phyloP scores from a whole-genome alignment of 2,113 vertebrate species.

The Sterna hirundo region DNA sequence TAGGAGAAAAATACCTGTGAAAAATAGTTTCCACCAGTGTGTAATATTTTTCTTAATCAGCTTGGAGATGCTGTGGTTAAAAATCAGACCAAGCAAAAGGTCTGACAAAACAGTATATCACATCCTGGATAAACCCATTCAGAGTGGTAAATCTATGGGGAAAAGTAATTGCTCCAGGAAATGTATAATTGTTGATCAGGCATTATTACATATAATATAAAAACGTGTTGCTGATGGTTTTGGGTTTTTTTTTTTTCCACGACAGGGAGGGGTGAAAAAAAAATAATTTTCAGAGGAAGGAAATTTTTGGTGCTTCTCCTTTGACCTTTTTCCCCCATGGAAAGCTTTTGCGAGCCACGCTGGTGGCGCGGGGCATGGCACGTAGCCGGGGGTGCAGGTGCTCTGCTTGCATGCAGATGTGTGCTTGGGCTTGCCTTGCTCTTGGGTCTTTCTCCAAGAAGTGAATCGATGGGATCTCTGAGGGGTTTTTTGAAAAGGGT shows the following conservation, averaged over 20 bases:
- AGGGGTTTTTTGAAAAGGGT: neutral
- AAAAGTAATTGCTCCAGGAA: neutral
- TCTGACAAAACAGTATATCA: neutral
- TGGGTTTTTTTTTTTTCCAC: neutral
- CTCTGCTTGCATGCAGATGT: neutral
- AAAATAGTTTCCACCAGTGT: neutral
- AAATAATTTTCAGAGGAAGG: neutral
- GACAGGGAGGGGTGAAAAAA: no score
- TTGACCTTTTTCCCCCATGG: neutral
- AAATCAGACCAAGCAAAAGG: neutral
- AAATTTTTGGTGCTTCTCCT: neutral
- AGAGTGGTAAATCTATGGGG: neutral
- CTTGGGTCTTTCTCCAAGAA: neutral
- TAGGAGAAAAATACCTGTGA: neutral
- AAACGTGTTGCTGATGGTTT: neutral
- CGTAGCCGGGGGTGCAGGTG: neutral
- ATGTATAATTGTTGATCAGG: neutral
- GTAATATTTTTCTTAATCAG: neutral
- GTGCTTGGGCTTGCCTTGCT: neutral
- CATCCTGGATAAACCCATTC: neutral
- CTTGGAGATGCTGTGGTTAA: neutral
- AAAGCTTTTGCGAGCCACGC: neutral
- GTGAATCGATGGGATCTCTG: neutral
- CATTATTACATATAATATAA: neutral
- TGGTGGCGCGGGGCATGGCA: rapidly evolving